Evolutionary conservation across 1,140 invertebrate genomes (phyloP).

Genomic region (Orussus abietinus): DNA sequence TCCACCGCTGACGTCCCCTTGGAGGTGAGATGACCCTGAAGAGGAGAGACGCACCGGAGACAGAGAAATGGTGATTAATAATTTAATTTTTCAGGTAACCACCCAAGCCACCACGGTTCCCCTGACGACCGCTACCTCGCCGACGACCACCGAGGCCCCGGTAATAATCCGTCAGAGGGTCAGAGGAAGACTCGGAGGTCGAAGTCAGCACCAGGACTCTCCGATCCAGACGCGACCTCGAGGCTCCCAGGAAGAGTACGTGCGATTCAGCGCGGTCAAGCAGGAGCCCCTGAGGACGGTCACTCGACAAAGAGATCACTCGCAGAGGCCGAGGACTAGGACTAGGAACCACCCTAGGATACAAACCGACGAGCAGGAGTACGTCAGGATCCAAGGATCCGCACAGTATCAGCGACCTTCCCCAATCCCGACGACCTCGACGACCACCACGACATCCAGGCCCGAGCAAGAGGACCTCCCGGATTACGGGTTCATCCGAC

Average conservation of each 20-base stretch:
- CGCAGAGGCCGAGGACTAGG: conserved; percentile 27
- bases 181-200: conserved; percentile 30
- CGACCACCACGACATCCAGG: conserved; percentile 13
- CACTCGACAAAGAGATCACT: conserved; percentile 16
- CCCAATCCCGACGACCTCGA: conserved; percentile 10
- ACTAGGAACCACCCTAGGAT: conserved; percentile 29
- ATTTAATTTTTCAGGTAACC: conserved; percentile 13
- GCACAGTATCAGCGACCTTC: conserved; percentile 21
- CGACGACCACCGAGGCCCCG: conserved; percentile 31
- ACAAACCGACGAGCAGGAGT: conserved; percentile 44
- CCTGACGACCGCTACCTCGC: conserved; percentile 26
- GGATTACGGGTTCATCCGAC: conserved; percentile 44
- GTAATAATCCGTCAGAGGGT: conserved; percentile 41
- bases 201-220: conserved; percentile 35
- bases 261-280: conserved; percentile 47
- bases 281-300: conserved; percentile 23
- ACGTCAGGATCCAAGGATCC: conserved; percentile 38
- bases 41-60: too few relatives aligned
- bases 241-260: conserved; percentile 44
- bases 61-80: too few relatives aligned
- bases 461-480: conserved; percentile 11
- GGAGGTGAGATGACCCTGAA: too few relatives aligned
- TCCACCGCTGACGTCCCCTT: too few relatives aligned
- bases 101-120: conserved; percentile 15
- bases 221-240: conserved; percentile 38